Evolutionary conservation across 2,113 vertebrate species (phyloP).

Genomic region (Corvus moneduloides): DNA sequence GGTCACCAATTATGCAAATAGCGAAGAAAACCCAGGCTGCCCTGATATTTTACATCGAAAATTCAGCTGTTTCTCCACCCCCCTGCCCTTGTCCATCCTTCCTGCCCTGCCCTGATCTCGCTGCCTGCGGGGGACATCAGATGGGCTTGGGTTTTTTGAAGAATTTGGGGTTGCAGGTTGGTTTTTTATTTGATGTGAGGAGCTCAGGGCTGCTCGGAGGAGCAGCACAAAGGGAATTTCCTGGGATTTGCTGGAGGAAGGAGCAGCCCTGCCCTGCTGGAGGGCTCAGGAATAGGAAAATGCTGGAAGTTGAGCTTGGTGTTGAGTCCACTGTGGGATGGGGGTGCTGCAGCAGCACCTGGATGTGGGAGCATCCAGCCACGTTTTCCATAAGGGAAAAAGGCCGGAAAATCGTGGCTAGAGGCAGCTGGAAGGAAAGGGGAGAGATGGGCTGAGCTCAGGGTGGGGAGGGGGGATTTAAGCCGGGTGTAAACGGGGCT

Average conservation of each 20-base stretch:
- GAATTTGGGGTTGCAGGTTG: not conserved
- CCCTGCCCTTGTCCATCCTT: not conserved
- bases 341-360: no score
- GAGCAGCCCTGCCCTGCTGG: not conserved
- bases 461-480: not conserved
- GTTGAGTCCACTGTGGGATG: no score
- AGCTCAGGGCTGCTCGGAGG: not conserved
- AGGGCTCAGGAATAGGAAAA: not conserved
- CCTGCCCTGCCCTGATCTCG: not conserved
- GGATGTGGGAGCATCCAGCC: not conserved
- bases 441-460: not conserved
- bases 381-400: not conserved
- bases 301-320: not conserved
- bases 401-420: not conserved
- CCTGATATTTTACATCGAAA: not conserved
- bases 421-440: not conserved
- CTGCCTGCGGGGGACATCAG: not conserved
- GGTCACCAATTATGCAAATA: conserved; percentile 47
- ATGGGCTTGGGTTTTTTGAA: not conserved
- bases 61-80: not conserved
- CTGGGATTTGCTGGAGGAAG: not conserved
- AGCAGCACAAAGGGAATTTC: not conserved
- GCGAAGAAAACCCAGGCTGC: not conserved
- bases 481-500: not conserved
- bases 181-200: not conserved